Conservation (phyloP, 1,140 invertebrate species). For the Proctacanthus coquilletti region DNA sequence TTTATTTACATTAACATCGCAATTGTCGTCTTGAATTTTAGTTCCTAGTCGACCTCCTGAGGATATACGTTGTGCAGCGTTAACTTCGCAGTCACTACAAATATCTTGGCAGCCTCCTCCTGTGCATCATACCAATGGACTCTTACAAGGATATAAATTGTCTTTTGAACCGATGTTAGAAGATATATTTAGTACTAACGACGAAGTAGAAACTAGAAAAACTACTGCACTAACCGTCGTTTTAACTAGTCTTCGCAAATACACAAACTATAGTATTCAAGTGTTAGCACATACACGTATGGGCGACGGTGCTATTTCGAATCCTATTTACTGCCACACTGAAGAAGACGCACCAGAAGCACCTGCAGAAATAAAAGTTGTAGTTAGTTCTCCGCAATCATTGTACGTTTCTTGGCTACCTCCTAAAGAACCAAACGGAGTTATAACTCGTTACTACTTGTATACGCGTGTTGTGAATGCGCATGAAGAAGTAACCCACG, state of each 20-base stretch:
- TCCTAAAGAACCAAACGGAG: slow-evolving; percentile 58
- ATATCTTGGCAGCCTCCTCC: slow-evolving; percentile 74
- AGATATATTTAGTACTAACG: slow-evolving; percentile 27
- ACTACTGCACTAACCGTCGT: slow-evolving; percentile 51
- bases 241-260: slow-evolving; percentile 51
- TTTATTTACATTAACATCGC: neutral
- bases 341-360: slow-evolving; percentile 71
- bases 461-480: slow-evolving; percentile 57
- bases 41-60: slow-evolving; percentile 57
- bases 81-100: slow-evolving; percentile 59
- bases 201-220: slow-evolving; percentile 49
- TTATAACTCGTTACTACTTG: slow-evolving; percentile 63
- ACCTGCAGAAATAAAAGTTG: slow-evolving; percentile 66
- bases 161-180: slow-evolving; percentile 48
- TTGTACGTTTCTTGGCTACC: slow-evolving; percentile 67
- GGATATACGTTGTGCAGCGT: slow-evolving; percentile 51
- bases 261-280: slow-evolving; percentile 75
- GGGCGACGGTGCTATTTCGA: slow-evolving; percentile 58
- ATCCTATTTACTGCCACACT: slow-evolving; percentile 58
- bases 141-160: slow-evolving; percentile 70
- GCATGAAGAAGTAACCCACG: slow-evolving; percentile 49
- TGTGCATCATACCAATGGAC: slow-evolving; percentile 55
- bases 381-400: slow-evolving; percentile 55
- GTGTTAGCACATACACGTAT: slow-evolving; percentile 66
- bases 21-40: slow-evolving; percentile 24